Percentiles rank a stretch among this genome's conserved stretches.
Conservation (phyloP, 2,888 invertebrate species). For the Pachymerium ferrugineum region DNA sequence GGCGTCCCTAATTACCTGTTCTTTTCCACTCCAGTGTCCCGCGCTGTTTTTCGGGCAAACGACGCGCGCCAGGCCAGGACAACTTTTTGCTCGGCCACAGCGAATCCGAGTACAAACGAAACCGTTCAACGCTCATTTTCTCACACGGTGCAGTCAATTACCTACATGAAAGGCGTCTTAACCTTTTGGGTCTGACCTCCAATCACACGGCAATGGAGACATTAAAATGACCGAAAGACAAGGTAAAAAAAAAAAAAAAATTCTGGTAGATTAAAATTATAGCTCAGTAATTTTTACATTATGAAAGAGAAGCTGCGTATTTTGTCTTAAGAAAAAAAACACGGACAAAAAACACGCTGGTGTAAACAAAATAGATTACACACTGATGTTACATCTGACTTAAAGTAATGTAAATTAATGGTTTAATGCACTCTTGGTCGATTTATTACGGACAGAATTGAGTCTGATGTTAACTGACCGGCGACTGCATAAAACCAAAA, state of each 20-base stretch:
- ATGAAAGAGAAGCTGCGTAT: background rate
- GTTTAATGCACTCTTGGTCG: no score
- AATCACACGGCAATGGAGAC: no score
- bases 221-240: background rate
- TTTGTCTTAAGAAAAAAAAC: no score
- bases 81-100: conserved; percentile 18
- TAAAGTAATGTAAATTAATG: no score
- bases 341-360: no score
- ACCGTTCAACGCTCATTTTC: background rate
- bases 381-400: no score
- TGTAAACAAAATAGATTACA: no score
- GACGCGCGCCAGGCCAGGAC: conserved; percentile 6
- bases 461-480: no score
- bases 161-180: background rate
- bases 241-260: no score
- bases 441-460: no score
- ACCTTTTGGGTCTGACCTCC: conserved; percentile 4
- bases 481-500: no score
- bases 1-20: conserved; percentile 18
- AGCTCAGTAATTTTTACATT: background rate
- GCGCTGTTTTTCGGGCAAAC: conserved; percentile 6
- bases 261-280: conserved; percentile 3
- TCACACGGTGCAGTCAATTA: background rate
- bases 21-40: conserved; percentile 14
- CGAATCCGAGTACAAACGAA: background rate